Evolutionary conservation across 2,888 invertebrate species (phyloP), one percentile per base, ranked within the genome.

Genomic region (Isotomurus palustris): DNA sequence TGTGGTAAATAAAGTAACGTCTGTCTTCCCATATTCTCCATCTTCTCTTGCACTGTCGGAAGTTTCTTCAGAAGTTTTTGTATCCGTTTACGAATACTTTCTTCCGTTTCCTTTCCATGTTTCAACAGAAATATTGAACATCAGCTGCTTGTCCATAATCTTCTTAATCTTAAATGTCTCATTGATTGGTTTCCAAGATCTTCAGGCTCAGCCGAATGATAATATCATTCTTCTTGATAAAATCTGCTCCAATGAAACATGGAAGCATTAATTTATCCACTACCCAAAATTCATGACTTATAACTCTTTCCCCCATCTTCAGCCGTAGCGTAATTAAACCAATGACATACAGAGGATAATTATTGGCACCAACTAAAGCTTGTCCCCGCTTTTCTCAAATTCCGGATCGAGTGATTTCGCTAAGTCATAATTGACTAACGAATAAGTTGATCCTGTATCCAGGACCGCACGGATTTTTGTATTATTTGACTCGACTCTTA

Each of bases 21-120:
- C 32, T 10, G 32, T 32, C 32, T 10, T 32, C 8, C 32, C 32
- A 10, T 10, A 10, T 10, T 8, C 8, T 32, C 32, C 32, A 32
- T 32, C 32, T 32, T 32, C 14, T 32, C 32, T 32, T 14, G 14
- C 8, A 58, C 58, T 1, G 32, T 3, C 19, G 48, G 35, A 38
- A n/a, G 53, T 19, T 32, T 41, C n/a, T 25, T 12, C 12, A 58
- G 21, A 17, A 58, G 29, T n/a, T n/a, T n/a, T n/a, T n/a, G n/a
- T n/a, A n/a, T n/a, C n/a, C n/a, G n/a, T n/a, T n/a, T n/a, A n/a
- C n/a, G n/a, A n/a, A n/a, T n/a, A n/a, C n/a, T n/a, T n/a, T 41
- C 14, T 25, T 58, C 12, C 10, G 53, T 21, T 43, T 48, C 28
- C 32, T 22, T 25, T 14, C 22, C 19, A 32, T 50, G 2, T 12